phyloP scores from a whole-genome alignment of 2,113 vertebrate species.

The Eulemur macaco region DNA sequence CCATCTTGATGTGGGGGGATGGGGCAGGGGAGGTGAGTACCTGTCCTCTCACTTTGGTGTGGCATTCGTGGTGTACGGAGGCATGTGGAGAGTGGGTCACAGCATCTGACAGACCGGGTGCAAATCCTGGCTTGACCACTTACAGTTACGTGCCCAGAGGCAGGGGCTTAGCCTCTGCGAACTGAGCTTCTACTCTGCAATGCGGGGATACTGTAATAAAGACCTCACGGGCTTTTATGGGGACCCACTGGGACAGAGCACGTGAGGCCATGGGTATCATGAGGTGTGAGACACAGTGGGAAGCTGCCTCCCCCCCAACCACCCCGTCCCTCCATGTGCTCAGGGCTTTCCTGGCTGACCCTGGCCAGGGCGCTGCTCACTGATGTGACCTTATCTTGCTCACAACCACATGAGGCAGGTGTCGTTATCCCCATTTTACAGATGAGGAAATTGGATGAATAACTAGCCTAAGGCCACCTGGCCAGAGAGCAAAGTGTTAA shows the following conservation, averaged over 20 bases:
- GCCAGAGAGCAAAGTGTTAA: background rate
- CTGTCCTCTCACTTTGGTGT: background rate
- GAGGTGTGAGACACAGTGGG: background rate
- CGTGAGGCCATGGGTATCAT: accelerated
- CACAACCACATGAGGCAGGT: background rate
- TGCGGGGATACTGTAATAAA: background rate
- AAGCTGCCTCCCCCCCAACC: no score
- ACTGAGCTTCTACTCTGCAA: background rate
- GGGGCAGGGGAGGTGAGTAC: accelerated
- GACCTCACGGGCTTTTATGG: background rate
- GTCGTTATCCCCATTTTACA: background rate
- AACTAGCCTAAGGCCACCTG: background rate
- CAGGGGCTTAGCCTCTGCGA: background rate
- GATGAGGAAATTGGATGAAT: background rate
- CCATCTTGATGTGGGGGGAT: background rate
- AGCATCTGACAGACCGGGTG: background rate
- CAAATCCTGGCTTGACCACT: background rate
- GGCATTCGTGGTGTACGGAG: accelerated
- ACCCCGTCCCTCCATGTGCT: background rate
- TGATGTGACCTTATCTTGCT: background rate
- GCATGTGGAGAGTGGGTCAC: background rate
- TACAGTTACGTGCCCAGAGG: no score
- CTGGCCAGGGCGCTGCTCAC: background rate
- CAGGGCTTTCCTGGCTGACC: background rate
- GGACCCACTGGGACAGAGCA: background rate